Conservation (phyloP, 2,888 invertebrate genomes). For the Diloba caeruleocephala region DNA sequence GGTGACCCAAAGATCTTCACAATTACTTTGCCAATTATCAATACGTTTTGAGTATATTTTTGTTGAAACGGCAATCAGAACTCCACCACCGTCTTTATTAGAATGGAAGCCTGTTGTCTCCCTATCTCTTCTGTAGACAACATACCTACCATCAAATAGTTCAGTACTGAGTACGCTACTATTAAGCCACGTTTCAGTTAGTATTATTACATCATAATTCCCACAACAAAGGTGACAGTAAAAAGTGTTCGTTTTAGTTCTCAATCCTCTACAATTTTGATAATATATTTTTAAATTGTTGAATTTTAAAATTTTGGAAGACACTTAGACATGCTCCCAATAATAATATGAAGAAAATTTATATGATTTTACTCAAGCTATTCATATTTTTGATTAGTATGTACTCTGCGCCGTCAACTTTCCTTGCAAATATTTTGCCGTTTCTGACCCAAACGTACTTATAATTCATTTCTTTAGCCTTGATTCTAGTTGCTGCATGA, state of each 20-base stretch:
- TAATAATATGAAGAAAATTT: background rate
- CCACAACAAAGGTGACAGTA: conserved; percentile 13
- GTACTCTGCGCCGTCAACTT: conserved; percentile 4
- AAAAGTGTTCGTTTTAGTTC: conserved; percentile 17
- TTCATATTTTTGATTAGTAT: conserved; percentile 9
- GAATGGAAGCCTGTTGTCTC: conserved; percentile 13
- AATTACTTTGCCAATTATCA: conserved; percentile 18
- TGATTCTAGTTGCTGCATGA: conserved; percentile 11
- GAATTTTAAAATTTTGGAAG: background rate
- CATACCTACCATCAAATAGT: conserved; percentile 18
- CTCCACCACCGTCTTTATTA: conserved; percentile 15
- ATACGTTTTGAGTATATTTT: conserved; percentile 11
- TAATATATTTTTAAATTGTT: background rate
- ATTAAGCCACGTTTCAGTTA: conserved; percentile 28
- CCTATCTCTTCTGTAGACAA: conserved; percentile 20
- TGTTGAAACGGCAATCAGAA: conserved; percentile 17
- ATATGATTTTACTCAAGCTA: conserved; percentile 2
- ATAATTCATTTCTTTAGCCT: conserved; percentile 13
- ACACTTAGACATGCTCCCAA: background rate
- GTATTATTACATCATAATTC: conserved; percentile 24
- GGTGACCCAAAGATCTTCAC: conserved; percentile 31
- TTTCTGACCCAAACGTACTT: conserved; percentile 18
- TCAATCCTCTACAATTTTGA: too few species aligned
- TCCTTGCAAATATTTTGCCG: conserved; percentile 12
- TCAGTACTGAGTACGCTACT: conserved; percentile 14